Evolutionary conservation across 2,113 vertebrate species (phyloP).

Genomic region (Echinops telfairi): DNA sequence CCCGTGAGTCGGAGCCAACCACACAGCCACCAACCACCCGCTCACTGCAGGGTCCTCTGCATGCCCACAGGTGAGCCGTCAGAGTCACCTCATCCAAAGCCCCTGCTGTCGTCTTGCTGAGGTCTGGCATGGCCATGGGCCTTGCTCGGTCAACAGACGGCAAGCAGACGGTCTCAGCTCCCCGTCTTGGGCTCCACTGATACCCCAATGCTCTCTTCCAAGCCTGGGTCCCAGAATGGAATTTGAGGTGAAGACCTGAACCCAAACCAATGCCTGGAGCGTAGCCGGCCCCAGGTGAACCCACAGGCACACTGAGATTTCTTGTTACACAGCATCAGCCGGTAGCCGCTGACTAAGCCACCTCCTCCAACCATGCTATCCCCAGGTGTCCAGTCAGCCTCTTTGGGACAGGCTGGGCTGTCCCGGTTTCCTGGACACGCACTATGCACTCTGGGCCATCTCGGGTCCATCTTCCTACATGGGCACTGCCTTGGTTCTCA

Average conservation of each 20-base stretch:
- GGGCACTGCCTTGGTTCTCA: not conserved
- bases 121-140: accelerated
- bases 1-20: not conserved
- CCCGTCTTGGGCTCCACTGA: not conserved
- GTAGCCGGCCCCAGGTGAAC: not conserved
- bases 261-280: not conserved
- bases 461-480: not conserved
- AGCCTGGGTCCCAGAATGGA: not conserved
- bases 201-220: not conserved
- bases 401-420: not conserved
- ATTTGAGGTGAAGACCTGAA: not conserved
- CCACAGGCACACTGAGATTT: not conserved
- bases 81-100: too few species aligned
- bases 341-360: not conserved
- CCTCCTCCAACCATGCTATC: not conserved
- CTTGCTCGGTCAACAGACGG: not conserved
- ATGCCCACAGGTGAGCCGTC: not conserved
- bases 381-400: not conserved
- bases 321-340: too few species aligned
- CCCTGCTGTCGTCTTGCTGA: not conserved
- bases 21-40: not conserved
- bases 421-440: not conserved
- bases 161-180: not conserved
- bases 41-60: not conserved
- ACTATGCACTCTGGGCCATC: not conserved